Evolutionary conservation across 2,888 invertebrate species (phyloP), one percentile per base, ranked within the genome.

Genomic region (Apamea epomidion): DNA sequence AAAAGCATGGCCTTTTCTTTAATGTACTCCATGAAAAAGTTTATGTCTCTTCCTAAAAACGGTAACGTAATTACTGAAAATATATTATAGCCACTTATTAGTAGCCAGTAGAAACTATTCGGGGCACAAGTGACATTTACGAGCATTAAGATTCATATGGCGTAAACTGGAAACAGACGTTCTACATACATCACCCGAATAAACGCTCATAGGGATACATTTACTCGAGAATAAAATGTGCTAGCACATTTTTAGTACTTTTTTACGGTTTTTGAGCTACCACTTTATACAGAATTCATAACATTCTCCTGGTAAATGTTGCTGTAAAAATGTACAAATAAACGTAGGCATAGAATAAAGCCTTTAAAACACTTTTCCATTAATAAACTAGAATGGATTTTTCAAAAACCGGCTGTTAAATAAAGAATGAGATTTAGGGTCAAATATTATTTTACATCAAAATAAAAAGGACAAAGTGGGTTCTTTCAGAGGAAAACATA

Each of bases 101-200:
- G 65, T 42, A 72, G 65, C 37, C 21, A 78, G 62, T 64, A 69
- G 69, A 77, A 78, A 86, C 82, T 68, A 82, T 75, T 68, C 70
- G 21, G 67, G 42, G 45, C 42, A 75, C 77, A 45, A 70, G 73
- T 81, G 86, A 86, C 88, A 82, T 86, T 88, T 88, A 86, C 86
- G 86, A 86, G 71, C 78, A 74, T 82, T 82, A 48, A 88, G 86
- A 86, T 87, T 76, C 75, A 85, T 85, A 45, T 60, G 77, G 75
- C 81, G 81, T 75, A 70, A 81, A 87, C 85, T 85, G 25, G 62
- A 60, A 81, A 71, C 64, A 87, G 81, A 85, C 86, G 58, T 60
- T 68, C 42, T 37, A 65, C 67, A 77, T 85, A 81, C 67, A 81
- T 87, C 85, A 85, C 75, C 29, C 0, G 21, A 37, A 60, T 65